phyloP scores from a whole-genome alignment of 2,888 invertebrate species.

The Tuberolachnus salignus region DNA sequence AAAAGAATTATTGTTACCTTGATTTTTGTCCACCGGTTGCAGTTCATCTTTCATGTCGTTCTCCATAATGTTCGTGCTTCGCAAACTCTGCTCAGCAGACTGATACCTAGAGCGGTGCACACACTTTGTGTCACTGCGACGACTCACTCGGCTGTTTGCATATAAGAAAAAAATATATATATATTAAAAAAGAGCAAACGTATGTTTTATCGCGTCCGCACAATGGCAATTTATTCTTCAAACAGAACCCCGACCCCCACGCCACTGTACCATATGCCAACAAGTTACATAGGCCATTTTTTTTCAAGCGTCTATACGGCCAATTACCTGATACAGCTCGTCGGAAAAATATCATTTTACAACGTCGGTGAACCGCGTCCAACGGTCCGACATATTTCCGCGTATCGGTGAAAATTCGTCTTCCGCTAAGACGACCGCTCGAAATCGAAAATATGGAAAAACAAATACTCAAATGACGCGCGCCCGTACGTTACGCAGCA shows the following conservation, averaged over 20 bases:
- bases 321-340: not conserved
- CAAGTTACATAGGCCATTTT: not conserved
- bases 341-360: not conserved
- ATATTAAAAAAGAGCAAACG: not conserved
- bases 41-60: conserved; percentile 29
- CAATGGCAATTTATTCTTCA: not conserved
- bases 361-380: not conserved
- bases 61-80: conserved; percentile 10
- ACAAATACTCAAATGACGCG: too few species aligned
- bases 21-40: conserved; percentile 6
- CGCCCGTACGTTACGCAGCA: too few species aligned
- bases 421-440: too few species aligned
- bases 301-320: too few species aligned
- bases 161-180: not conserved
- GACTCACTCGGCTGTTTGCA: not conserved
- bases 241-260: not conserved
- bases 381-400: not conserved
- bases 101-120: too few species aligned
- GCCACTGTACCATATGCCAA: not conserved
- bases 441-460: too few species aligned
- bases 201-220: not conserved
- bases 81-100: not conserved
- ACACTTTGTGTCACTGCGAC: not conserved
- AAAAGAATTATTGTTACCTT: conserved; percentile 15
- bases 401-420: too few species aligned